These are phyloP conservation scores for Orthochromis indermauri DNA, from an alignment of 2,113 vertebrate species.

Conservation along the genomic window DNA sequence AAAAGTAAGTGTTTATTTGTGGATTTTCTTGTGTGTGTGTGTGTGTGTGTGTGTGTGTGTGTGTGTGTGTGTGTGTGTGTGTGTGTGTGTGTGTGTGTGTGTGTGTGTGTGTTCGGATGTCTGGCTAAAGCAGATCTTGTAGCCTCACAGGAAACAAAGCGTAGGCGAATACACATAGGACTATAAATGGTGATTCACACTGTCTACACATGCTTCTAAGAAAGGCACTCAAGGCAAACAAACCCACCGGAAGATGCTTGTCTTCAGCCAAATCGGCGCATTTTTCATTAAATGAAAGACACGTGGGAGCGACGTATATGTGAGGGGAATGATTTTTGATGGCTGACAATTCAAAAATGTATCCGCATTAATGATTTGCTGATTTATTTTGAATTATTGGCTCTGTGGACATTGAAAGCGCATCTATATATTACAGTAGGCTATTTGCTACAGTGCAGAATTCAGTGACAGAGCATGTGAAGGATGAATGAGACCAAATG, in stretches of 20 bases:
- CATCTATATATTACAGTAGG: neutral
- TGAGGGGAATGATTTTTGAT: neutral
- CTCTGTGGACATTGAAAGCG: neutral
- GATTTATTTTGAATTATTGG: neutral
- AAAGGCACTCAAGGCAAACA: neutral
- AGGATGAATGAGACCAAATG: neutral
- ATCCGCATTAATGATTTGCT: neutral
- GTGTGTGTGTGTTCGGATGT: neutral
- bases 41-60: neutral
- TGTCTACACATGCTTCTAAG: neutral
- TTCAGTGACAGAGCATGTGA: neutral
- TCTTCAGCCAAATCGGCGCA: neutral
- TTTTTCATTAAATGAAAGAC: neutral
- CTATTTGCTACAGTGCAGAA: neutral
- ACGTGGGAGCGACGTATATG: neutral
- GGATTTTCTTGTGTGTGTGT: neutral
- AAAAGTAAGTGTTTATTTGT: conserved; percentile 47
- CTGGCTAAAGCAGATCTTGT: neutral
- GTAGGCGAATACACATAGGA: neutral
- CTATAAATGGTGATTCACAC: neutral
- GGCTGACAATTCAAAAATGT: neutral
- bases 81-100: rapidly evolving
- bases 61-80: neutral
- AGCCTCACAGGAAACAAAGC: neutral
- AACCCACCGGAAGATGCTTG: neutral